Evolutionary conservation across 64 coral and sea anemone genomes (phyloP).

Genomic region (Exaiptasia diaphana): DNA sequence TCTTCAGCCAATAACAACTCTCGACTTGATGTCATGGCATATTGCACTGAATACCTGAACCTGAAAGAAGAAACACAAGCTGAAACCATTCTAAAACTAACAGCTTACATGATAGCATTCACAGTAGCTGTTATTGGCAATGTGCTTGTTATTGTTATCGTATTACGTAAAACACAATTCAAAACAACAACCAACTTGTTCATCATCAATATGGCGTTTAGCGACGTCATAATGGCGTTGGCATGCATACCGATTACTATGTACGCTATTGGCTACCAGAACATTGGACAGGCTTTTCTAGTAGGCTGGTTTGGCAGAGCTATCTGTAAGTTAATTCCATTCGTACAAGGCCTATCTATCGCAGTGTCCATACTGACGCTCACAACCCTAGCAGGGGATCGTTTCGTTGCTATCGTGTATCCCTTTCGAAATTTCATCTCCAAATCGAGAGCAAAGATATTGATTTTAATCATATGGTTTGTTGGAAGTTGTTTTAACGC

Average conservation of each 20-base stretch:
- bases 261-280: constrained; percentile 4
- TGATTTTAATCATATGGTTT: constrained; percentile 26
- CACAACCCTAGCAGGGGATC: constrained; percentile 24
- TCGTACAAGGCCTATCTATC: constrained; percentile 43
- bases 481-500: not conserved
- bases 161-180: not conserved
- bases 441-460: not conserved
- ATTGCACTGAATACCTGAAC: not conserved
- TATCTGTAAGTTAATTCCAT: constrained; percentile 30
- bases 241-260: constrained; percentile 40
- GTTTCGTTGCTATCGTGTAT: constrained; percentile 44
- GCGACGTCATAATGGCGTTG: constrained; percentile 39
- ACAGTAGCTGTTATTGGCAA: not conserved
- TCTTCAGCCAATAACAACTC: too few species aligned
- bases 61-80: not conserved
- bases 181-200: constrained; percentile 33
- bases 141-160: not conserved
- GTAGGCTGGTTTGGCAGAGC: not conserved
- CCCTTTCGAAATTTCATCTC: constrained; percentile 42
- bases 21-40: too few species aligned
- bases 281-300: not conserved
- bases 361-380: constrained; percentile 44
- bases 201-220: constrained; percentile 41
- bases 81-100: not conserved
- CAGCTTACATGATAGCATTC: not conserved